Base-by-base conservation (phyloP, 2,113 vertebrate genomes). In the Hymenochirus boettgeri region DNA sequence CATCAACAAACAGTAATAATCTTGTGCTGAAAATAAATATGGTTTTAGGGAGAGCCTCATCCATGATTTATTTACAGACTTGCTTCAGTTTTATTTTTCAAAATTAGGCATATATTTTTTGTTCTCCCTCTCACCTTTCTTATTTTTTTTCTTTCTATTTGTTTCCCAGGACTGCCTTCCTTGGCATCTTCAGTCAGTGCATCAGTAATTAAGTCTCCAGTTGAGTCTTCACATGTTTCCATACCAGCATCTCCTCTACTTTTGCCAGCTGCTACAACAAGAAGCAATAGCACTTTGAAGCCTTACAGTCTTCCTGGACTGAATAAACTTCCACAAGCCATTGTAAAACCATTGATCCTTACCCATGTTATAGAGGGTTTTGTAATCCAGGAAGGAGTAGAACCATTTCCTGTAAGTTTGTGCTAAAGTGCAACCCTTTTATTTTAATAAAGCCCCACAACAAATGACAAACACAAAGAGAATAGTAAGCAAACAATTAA, bases 361-460 rank as follows among this genome's bases (percentile, higher is more conserved):
- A 98, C 96, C 35, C 96, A 98, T 31, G 92, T 98, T 70, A 97
- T 98, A 22, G 96, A 98, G 76, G 96, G 96, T 7, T 98, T 98
- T 70, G 93, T 98, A 71, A 98, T 98, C 79, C 95, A 98, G 83
- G 96, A 98, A 70, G 96, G 96, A 0, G 82, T 97, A 50, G 91
- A 94, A 29, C 95, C 94, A 0, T 98, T 98, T 80, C 96, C 96
- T 79, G 96, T 97, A 88, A 80, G 89, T 73, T 22, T 53, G n/a
- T 12, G 11, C 35, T 39, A 5, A 39, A 15, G 39, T 4, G n/a
- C n/a, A n/a, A n/a, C n/a, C n/a, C n/a, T n/a, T n/a, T n/a, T n/a
- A n/a, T n/a, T n/a, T n/a, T n/a, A n/a, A n/a, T n/a, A n/a, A n/a
- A n/a, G n/a, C n/a, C n/a, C n/a, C n/a, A n/a, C n/a, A n/a, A n/a